These are phyloP conservation scores for Tonatia bakeri DNA, from an alignment of 2,113 vertebrate genomes.

Conservation along the genomic window DNA sequence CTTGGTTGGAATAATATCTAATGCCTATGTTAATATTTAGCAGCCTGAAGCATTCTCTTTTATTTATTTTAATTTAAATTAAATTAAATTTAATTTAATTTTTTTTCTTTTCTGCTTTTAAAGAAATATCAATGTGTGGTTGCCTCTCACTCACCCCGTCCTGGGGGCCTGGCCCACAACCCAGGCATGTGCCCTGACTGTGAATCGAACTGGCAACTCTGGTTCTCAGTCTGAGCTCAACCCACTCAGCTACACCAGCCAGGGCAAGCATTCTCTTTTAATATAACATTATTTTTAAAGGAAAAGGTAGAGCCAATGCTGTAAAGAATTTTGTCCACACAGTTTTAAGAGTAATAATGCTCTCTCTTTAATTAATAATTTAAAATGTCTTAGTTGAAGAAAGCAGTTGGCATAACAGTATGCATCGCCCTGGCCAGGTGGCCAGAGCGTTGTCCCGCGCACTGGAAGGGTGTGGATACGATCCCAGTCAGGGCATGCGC, in stretches of 20 bases:
- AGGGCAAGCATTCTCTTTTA: not conserved
- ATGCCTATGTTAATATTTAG: slow-evolving; percentile 6
- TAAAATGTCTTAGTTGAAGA: slow-evolving; percentile 2
- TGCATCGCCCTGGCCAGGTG: not conserved
- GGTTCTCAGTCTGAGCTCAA: no score
- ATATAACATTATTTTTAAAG: slow-evolving; percentile 24
- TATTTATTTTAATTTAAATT: not conserved
- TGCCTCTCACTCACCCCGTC: no score
- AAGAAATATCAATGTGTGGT: no score
- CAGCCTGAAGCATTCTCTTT: not conserved
- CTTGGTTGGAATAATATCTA: slow-evolving; percentile 9
- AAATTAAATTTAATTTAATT: no score
- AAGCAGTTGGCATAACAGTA: slow-evolving; percentile 9
- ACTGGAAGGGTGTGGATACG: no score
- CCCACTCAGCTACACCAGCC: no score
- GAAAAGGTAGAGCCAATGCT: not conserved
- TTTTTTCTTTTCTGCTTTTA: no score
- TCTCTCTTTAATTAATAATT: slow-evolving; percentile 5
- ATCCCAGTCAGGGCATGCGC: no score
- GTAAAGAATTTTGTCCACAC: slow-evolving; percentile 8
- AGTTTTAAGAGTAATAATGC: slow-evolving; percentile 20
- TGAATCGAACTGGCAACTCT: no score
- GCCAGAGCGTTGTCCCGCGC: no score
- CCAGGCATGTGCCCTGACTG: no score
- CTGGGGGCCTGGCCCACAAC: no score